A percentile compares a stretch with the other conserved stretches of the same genome.
Conservation (phyloP, 2,113 vertebrate genomes). For the Lampris incognitus region DNA sequence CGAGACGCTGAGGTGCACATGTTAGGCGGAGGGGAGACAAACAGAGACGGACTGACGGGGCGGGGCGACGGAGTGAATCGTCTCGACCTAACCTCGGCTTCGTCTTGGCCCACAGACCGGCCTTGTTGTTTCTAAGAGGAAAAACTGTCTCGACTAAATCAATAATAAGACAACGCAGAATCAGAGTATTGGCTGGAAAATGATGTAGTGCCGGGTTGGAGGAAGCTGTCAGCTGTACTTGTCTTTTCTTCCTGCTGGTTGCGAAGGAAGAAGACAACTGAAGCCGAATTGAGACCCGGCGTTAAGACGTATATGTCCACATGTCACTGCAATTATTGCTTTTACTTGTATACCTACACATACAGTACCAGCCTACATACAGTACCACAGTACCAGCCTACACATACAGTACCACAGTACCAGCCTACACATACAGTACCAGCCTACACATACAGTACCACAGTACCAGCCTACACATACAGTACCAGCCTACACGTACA, state of each 20-base stretch:
- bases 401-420: no score
- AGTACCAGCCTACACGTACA: no score
- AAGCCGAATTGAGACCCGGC: not conserved
- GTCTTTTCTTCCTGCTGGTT: not conserved
- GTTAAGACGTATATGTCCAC: not conserved
- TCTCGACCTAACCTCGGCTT: constrained; percentile 79
- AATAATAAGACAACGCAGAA: constrained; percentile 58
- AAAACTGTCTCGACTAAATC: constrained; percentile 56
- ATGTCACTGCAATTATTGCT: constrained; percentile 5
- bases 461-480: no score
- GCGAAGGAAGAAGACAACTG: not conserved
- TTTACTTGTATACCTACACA: not conserved
- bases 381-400: no score
- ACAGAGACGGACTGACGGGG: constrained; percentile 59
- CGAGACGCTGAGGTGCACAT: constrained; percentile 72
- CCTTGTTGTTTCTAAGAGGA: constrained; percentile 64
- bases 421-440: no score
- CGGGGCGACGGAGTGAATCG: constrained; percentile 68
- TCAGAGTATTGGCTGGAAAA: constrained; percentile 54
- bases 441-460: no score
- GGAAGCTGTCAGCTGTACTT: not conserved
- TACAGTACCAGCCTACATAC: not conserved
- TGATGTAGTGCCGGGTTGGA: not conserved
- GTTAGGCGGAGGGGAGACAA: constrained; percentile 72
- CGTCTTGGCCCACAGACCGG: constrained; percentile 62